Conservation (phyloP, 1,140 invertebrate species). For the Ceratosolen solmsi region DNA sequence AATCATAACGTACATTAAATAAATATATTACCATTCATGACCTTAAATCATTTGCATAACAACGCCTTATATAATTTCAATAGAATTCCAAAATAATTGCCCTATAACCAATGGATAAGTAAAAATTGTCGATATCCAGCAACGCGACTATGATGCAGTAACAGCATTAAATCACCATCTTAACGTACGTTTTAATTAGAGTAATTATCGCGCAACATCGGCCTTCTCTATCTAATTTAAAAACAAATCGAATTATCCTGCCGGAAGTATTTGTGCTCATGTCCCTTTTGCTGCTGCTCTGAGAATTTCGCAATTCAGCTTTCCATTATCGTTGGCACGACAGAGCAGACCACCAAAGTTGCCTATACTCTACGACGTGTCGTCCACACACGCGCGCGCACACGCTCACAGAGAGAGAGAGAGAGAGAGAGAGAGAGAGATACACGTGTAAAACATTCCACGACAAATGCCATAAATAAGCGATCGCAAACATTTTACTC, state of each 20-base stretch:
- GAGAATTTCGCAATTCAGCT: slow-evolving; percentile 11
- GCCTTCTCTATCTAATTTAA: neutral
- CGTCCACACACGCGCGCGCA: no score
- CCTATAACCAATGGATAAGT: neutral
- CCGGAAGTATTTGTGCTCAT: neutral
- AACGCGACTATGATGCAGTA: neutral
- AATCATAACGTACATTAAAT: neutral
- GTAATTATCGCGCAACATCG: neutral
- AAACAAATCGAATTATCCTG: slow-evolving; percentile 28
- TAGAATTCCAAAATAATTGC: neutral
- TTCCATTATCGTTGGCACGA: neutral
- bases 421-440: no score
- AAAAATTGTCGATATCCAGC: neutral
- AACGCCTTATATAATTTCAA: neutral
- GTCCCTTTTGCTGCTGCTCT: neutral
- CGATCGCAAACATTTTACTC: neutral
- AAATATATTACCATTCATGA: neutral
- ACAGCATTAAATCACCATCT: neutral
- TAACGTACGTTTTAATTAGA: slow-evolving; percentile 4
- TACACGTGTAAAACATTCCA: neutral
- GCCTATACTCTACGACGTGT: neutral
- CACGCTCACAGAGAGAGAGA: no score
- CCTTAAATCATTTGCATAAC: neutral
- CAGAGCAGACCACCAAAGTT: neutral
- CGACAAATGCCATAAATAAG: neutral